Evolutionary conservation across 2,888 invertebrate species (phyloP), one percentile per base, ranked within the genome.

Genomic region (Hydropsyche betteni): DNA sequence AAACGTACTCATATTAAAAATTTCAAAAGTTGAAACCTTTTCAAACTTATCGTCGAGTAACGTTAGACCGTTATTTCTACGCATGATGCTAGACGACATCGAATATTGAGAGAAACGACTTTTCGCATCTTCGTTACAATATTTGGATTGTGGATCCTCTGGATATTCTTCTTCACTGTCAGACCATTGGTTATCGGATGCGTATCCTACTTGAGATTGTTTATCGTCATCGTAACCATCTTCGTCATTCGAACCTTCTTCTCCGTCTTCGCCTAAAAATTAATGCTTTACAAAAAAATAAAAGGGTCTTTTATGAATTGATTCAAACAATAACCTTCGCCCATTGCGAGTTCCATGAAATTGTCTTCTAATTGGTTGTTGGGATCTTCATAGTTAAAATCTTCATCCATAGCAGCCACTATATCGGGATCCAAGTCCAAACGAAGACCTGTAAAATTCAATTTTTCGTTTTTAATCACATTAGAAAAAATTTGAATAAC

Each of bases 101-200:
- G 97, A 97, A 84, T 97, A 98, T 81, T 94, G 93, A 0, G 98
- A 97, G 85, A 97, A 97, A 7, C 93, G 88, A 0, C 97, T 94
- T 83, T 92, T 94, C 0, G 93, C 93, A 83, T 97, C 96, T 80
- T 93, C 93, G 64, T 91, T 89, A 75, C 86, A 84, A 2, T 86
- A 83, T 0, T 81, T 83, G 0, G 86, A 83, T 80, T 90, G 84
- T 8, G 86, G 86, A 0, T 82, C 85, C 4, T 86, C 85, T 71
- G 82, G 82, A 5, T 84, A 74, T 71, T 81, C 82, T 36, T 80
- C 81, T 50, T 79, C 76, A 69, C 76, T 75, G 55, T 77, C 77
- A 2, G 53, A 74, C 34, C 75, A 76, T 64, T 75, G 79, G 51
- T 79, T 75, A 74, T 85, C 85, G 44, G 78, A 80, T 3, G 75